Conservation (phyloP, 2,797 vertebrate species). For the Philypnodon macrostomus region DNA sequence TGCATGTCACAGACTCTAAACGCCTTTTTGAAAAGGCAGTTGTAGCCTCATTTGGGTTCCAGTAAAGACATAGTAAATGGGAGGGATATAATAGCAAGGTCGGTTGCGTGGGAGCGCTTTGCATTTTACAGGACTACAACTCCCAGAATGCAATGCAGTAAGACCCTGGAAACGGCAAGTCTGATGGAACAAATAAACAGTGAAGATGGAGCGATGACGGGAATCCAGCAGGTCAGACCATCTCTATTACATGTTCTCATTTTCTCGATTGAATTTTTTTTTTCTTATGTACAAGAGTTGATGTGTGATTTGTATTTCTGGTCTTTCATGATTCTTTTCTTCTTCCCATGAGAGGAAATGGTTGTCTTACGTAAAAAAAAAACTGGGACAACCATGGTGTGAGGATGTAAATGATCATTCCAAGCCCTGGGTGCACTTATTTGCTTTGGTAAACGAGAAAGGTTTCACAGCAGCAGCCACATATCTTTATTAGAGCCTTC, state of each 20-base stretch:
- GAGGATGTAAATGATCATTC: constrained; percentile 67
- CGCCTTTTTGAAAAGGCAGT: constrained; percentile 53
- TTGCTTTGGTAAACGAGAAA: constrained; percentile 73
- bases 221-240: constrained; percentile 99
- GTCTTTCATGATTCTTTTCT: constrained; percentile 70
- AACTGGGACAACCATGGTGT: constrained; percentile 73
- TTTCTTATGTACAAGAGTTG: constrained; percentile 78
- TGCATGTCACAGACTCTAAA: constrained; percentile 55
- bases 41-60: constrained; percentile 58
- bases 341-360: constrained; percentile 65
- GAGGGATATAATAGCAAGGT: constrained; percentile 78
- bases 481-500: constrained; percentile 63
- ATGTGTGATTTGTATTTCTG: constrained; percentile 87
- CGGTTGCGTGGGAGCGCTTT: constrained; percentile 95
- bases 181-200: constrained; percentile 84
- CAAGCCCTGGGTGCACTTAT: constrained; percentile 72
- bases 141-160: constrained; percentile 75
- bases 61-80: constrained; percentile 44
- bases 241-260: constrained; percentile 95
- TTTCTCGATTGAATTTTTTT: constrained; percentile 55
- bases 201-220: constrained; percentile 94
- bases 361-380: constrained; percentile 76
- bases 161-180: constrained; percentile 82
- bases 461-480: constrained; percentile 69
- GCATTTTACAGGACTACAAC: constrained; percentile 97